Conservation (phyloP, 2,113 vertebrate species). For the Chaenocephalus aceratus region DNA sequence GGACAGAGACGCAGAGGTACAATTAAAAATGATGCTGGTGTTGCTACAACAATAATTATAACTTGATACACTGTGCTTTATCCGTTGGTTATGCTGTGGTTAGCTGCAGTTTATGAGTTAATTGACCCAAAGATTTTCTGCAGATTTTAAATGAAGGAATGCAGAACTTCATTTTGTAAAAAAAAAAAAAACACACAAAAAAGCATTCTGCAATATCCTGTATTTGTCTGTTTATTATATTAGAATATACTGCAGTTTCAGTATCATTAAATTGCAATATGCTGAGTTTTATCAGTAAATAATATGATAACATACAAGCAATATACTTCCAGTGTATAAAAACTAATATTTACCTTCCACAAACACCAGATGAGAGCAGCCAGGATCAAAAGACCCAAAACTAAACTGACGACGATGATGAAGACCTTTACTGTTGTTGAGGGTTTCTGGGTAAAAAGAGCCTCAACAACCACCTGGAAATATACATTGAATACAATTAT, state of each 20-base stretch:
- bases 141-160: too few relatives aligned
- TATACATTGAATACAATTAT: background rate
- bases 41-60: background rate
- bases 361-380: slow-evolving; percentile 86
- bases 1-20: background rate
- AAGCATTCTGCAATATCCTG: too few relatives aligned
- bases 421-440: slow-evolving; percentile 81
- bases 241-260: too few relatives aligned
- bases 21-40: background rate
- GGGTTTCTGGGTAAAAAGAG: slow-evolving; percentile 88
- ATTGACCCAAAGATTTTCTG: too few relatives aligned
- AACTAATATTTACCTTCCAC: slow-evolving; percentile 88
- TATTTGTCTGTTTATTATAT: too few relatives aligned
- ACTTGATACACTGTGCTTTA: background rate
- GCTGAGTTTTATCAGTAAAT: background rate
- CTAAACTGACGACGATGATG: slow-evolving; percentile 87
- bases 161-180: too few relatives aligned
- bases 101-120: background rate
- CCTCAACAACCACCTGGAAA: slow-evolving; percentile 89
- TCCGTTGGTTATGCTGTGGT: background rate
- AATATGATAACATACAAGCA: background rate
- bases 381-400: slow-evolving; percentile 88
- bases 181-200: too few relatives aligned
- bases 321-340: background rate
- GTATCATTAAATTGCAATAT: background rate